A percentile compares a stretch with the other conserved stretches of the same genome.
phyloP scores from a whole-genome alignment of 2,113 vertebrate species.

The Albula glossodonta region DNA sequence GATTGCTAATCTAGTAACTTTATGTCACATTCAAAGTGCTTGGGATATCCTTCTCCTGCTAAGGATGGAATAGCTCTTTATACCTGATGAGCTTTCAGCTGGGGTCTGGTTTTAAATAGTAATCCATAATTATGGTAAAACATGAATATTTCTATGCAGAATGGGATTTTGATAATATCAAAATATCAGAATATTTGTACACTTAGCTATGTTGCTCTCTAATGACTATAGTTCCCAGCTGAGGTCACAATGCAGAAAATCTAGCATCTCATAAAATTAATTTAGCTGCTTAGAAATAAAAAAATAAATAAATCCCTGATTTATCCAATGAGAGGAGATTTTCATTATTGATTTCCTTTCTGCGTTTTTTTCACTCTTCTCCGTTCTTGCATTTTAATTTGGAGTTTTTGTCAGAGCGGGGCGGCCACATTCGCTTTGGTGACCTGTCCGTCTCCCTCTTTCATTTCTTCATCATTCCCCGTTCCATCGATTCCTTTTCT shows the following conservation, averaged over 20 bases:
- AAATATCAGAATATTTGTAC: slow-evolving; percentile 1
- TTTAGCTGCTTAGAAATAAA: background rate
- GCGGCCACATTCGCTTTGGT: slow-evolving; percentile 57
- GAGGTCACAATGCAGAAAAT: background rate
- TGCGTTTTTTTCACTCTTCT: slow-evolving; percentile 1
- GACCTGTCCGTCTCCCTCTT: slow-evolving; percentile 69
- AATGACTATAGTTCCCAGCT: background rate
- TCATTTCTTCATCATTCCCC: slow-evolving; percentile 89
- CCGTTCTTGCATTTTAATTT: slow-evolving; percentile 47
- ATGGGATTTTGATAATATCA: background rate
- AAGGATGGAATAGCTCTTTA: background rate
- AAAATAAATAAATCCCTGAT: slow-evolving; percentile 5
- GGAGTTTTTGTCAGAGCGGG: slow-evolving; percentile 52
- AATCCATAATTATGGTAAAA: background rate
- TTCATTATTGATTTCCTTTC: slow-evolving; percentile 52
- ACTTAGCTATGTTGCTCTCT: background rate
- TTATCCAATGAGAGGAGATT: slow-evolving; percentile 36
- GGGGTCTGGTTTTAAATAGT: background rate
- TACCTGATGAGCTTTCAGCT: background rate
- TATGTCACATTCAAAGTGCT: background rate
- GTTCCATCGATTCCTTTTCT: slow-evolving; percentile 83
- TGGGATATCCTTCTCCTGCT: slow-evolving; percentile 15
- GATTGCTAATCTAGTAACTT: slow-evolving; percentile 13
- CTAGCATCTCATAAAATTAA: background rate
- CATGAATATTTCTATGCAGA: background rate